Conservation (phyloP, 2,113 vertebrate genomes). For the Climacteris rufus region DNA sequence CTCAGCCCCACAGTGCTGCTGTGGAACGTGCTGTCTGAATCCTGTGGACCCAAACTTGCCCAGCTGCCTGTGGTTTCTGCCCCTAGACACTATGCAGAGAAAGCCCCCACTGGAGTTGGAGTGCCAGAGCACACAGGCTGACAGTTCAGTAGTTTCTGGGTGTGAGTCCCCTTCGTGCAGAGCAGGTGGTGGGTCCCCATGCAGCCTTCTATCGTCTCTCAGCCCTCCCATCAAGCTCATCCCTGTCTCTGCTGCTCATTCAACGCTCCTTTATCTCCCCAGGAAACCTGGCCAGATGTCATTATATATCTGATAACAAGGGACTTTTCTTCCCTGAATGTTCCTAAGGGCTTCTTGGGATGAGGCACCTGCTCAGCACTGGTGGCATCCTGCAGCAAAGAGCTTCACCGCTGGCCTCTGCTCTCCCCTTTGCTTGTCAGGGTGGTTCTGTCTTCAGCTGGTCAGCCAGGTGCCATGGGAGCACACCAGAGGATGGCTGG, state of each 20-base stretch:
- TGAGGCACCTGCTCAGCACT: neutral
- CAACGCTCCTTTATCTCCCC: fast-evolving
- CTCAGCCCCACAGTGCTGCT: neutral
- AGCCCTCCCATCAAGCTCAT: neutral
- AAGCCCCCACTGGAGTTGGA: neutral
- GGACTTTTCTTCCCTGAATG: neutral
- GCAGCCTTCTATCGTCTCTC: neutral
- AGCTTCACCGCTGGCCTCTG: fast-evolving
- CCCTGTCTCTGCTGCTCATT: neutral
- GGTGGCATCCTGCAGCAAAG: neutral
- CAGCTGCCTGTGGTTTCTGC: neutral
- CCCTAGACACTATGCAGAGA: neutral
- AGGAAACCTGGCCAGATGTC: neutral
- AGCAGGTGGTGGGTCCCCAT: fast-evolving
- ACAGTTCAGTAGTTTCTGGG: neutral
- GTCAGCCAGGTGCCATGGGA: neutral
- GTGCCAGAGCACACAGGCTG: neutral
- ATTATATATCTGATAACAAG: neutral
- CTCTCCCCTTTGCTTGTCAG: neutral
- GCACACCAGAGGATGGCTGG: neutral
- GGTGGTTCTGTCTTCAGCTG: neutral
- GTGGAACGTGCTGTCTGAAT: neutral
- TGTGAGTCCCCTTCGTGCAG: neutral
- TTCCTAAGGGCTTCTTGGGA: neutral
- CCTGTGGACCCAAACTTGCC: neutral